Percentiles rank a stretch among this genome's conserved stretches.
phyloP scores from a whole-genome alignment of 1,140 invertebrate species.

The Nixonia krombeini region DNA sequence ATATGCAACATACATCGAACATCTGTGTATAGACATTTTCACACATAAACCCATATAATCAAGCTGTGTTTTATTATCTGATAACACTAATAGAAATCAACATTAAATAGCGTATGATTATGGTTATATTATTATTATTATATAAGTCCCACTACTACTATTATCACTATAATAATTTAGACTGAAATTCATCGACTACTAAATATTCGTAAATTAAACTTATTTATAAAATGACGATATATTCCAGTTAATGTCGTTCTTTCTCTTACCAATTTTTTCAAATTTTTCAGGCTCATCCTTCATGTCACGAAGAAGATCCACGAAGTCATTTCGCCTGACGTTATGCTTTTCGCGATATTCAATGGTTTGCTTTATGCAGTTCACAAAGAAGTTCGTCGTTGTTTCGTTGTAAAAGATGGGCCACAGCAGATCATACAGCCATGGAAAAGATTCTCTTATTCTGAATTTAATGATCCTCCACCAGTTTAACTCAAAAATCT shows the following conservation, averaged over 20 bases:
- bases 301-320: constrained; percentile 73
- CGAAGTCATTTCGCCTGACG: constrained; percentile 70
- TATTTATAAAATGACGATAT: too few species aligned
- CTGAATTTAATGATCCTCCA: constrained; percentile 45
- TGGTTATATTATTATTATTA: too few species aligned
- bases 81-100: too few species aligned
- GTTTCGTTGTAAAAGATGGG: constrained; percentile 39
- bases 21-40: too few species aligned
- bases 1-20: too few species aligned
- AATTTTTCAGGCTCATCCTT: constrained; percentile 61
- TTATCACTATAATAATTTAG: too few species aligned
- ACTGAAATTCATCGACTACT: too few species aligned
- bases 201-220: too few species aligned
- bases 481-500: constrained; percentile 51
- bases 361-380: constrained; percentile 64
- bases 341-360: constrained; percentile 67
- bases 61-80: too few species aligned
- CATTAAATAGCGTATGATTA: too few species aligned
- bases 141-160: too few species aligned
- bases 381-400: constrained; percentile 68
- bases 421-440: constrained; percentile 30
- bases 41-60: too few species aligned
- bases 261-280: constrained; percentile 21
- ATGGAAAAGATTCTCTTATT: constrained; percentile 35
- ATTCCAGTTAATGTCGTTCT: not conserved